A percentile compares a stretch with the other conserved stretches of the same genome.
These are phyloP conservation scores for Ornithoptera priamus DNA, from an alignment of 2,888 invertebrate genomes.

Conservation along the genomic window DNA sequence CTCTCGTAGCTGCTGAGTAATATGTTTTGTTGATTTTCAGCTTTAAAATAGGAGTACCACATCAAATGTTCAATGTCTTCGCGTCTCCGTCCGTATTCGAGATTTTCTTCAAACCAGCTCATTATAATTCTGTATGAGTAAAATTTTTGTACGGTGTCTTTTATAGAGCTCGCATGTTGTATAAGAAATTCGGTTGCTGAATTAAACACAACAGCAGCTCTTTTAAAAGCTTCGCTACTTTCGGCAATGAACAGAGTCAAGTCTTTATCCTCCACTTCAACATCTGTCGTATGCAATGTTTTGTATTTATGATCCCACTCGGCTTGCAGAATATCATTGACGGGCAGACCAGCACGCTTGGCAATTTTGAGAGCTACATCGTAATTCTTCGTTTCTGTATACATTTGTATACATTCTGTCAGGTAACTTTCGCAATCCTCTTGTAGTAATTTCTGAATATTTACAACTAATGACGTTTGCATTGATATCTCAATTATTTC, in stretches of 20 bases:
- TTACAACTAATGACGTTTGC: constrained; percentile 75
- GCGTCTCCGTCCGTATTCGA: constrained; percentile 59
- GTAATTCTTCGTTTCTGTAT: constrained; percentile 75
- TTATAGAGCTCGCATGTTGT: constrained; percentile 74
- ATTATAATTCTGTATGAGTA: constrained; percentile 71
- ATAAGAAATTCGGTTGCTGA: constrained; percentile 83
- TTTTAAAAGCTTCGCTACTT: constrained; percentile 82
- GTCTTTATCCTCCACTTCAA: constrained; percentile 55
- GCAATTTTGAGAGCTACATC: constrained; percentile 81
- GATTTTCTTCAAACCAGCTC: constrained; percentile 71
- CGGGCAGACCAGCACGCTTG: constrained; percentile 66
- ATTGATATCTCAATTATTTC: constrained; percentile 81
- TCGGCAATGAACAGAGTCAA: constrained; percentile 77
- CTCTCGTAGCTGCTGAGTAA: constrained; percentile 60
- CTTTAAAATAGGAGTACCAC: constrained; percentile 69
- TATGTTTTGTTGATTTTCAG: constrained; percentile 48
- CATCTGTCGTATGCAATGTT: constrained; percentile 53
- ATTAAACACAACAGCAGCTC: constrained; percentile 80
- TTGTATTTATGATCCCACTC: constrained; percentile 79
- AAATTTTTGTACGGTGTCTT: constrained; percentile 71
- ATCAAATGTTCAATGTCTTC: constrained; percentile 71
- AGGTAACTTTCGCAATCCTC: constrained; percentile 71
- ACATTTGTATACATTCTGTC: constrained; percentile 74
- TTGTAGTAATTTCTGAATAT: constrained; percentile 71
- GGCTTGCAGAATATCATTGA: constrained; percentile 75